Conservation (phyloP, 2,797 vertebrate genomes). For the Heteromormyrus szaboi region DNA sequence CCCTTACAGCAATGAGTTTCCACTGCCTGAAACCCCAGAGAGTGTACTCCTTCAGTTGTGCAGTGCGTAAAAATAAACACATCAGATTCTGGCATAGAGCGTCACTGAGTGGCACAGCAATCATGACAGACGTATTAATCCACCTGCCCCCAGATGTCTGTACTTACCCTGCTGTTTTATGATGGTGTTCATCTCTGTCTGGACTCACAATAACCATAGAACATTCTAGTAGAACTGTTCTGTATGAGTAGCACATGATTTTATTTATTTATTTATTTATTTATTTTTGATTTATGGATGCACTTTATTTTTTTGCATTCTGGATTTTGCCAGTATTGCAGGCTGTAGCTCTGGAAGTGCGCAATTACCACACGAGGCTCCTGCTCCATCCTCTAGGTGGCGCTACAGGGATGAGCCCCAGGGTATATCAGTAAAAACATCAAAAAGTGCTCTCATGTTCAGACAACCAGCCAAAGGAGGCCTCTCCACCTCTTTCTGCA, state of each 20-base stretch:
- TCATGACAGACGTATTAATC: not conserved
- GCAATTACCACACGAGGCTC: not conserved
- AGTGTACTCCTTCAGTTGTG: not conserved
- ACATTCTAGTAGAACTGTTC: not conserved
- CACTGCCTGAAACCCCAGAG: not conserved
- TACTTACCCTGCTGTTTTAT: not conserved
- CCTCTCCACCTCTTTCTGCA: not conserved
- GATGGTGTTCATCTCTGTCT: not conserved
- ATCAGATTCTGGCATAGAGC: not conserved
- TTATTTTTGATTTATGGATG: not conserved
- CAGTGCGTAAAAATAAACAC: not conserved
- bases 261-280: not conserved
- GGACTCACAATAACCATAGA: not conserved
- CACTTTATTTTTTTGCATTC: not conserved
- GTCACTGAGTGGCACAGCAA: not conserved
- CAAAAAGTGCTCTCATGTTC: conserved; percentile 9
- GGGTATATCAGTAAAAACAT: not conserved
- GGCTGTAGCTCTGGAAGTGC: conserved; percentile 5
- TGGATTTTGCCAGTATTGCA: conserved; percentile 1
- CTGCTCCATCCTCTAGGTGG: not conserved
- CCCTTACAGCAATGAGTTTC: not conserved
- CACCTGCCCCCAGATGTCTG: not conserved
- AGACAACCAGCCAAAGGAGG: conserved; percentile 11
- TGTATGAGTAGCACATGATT: conserved; percentile 1
- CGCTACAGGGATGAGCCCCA: not conserved